Base-by-base conservation (phyloP, 2,113 vertebrate genomes). In the Terrapene triunguis region DNA sequence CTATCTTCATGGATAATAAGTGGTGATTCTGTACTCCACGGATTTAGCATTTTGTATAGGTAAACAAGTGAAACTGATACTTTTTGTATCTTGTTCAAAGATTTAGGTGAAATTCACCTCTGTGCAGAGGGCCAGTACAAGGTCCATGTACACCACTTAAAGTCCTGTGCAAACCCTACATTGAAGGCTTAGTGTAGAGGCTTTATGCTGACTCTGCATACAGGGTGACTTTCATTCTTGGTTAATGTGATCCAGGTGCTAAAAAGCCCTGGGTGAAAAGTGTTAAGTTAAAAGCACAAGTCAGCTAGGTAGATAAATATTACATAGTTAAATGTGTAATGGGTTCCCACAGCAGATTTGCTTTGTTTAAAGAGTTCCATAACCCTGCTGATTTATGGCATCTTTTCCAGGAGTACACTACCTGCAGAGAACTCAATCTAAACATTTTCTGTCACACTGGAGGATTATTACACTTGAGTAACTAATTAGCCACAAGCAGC, bases 351-450 rank as follows among this genome's bases (percentile, higher is more conserved):
- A 6, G 4, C 72, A 96, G 97, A 96, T 94, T 97, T 92, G 85
- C 95, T 95, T 97, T 96, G 57, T 85, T 94, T 97, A 97, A 97
- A 97, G 87, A 98, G 98, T 98, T 97, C 98, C 97, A 98, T 98
- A 98, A 98, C 98, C 98, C 94, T 95, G 97, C 97, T 96, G 97
- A 98, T 98, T 98, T 98, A 98, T 96, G 98, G 95, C 96, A 10
- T 89, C 97, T 98, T 97, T 98, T 97, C 96, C 90, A 96, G 78
- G 90, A 89, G 51, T 88, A 85, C 82, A 82, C 85, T 93, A 57
- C 96, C 97, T 95, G 96, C 95, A 98, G 98, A 98, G 98, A 97
- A 98, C 97, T 90, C 97, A 90, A 97, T 91, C 98, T 97, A 98
- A 99, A 98, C 97, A 98, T 98, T 98, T 98, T 97, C 97, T 98